These are phyloP conservation scores for Chromis chromis DNA, from an alignment of 2,797 vertebrate genomes.

Conservation along the genomic window DNA sequence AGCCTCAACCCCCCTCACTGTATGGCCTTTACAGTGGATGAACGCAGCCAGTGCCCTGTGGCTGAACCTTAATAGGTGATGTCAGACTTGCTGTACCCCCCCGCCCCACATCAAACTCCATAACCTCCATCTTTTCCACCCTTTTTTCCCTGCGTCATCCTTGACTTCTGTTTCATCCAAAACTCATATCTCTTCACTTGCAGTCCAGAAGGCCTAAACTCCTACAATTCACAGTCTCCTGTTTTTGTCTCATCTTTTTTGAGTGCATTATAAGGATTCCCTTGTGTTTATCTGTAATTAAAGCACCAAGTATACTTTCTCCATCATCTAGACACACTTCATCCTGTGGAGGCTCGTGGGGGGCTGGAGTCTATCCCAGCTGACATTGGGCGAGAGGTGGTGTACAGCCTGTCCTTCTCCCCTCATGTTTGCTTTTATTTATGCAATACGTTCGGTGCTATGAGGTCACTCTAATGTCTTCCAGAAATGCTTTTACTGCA, in stretches of 20 bases:
- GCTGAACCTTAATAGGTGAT: conserved; percentile 50
- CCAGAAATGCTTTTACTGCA: neutral
- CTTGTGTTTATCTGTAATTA: neutral
- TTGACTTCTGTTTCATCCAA: conserved; percentile 1
- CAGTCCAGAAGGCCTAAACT: neutral
- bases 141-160: conserved; percentile 2
- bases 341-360: no score
- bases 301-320: neutral
- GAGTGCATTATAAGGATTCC: neutral
- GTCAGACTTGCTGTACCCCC: conserved; percentile 39
- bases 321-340: no score
- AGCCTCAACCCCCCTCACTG: conserved; percentile 50
- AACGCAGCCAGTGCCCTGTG: conserved; percentile 27
- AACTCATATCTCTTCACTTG: neutral
- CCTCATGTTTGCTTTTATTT: neutral
- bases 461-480: neutral
- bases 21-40: neutral
- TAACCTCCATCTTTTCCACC: neutral
- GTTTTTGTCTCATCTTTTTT: neutral
- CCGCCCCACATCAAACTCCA: conserved; percentile 33
- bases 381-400: no score
- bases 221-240: neutral
- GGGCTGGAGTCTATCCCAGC: no score
- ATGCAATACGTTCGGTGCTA: neutral
- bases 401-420: neutral